Conservation (phyloP, 1,140 invertebrate genomes). For the Drosophila biarmipes region DNA sequence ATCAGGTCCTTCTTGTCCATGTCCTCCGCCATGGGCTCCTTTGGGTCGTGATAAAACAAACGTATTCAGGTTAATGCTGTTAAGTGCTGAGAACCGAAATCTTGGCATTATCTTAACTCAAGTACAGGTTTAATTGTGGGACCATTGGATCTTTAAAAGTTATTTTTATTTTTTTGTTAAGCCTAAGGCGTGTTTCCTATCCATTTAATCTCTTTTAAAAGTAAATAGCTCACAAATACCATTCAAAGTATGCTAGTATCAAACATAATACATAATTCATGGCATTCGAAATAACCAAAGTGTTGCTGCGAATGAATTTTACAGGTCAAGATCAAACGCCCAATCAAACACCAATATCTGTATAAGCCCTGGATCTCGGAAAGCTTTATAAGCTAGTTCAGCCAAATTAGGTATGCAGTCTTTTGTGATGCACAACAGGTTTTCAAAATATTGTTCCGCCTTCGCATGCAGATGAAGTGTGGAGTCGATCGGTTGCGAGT, state of each 20-base stretch:
- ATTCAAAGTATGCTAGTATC: no score
- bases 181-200: no score
- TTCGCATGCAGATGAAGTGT: constrained; percentile 18
- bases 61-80: not conserved
- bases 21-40: constrained; percentile 58
- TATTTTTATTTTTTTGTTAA: no score
- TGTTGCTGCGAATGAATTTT: constrained; percentile 2
- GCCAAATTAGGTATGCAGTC: constrained; percentile 39
- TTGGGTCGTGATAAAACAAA: not conserved
- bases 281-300: not conserved
- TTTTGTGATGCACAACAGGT: constrained; percentile 44
- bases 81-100: no score
- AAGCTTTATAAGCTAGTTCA: constrained; percentile 17
- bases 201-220: no score
- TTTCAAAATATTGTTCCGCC: constrained; percentile 30
- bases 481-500: constrained; percentile 1
- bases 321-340: constrained; percentile 36
- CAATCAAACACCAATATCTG: constrained; percentile 8
- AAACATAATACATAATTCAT: not conserved
- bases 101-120: no score
- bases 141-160: no score
- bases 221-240: no score
- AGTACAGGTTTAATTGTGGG: no score
- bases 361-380: constrained; percentile 28
- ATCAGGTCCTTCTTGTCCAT: constrained; percentile 53